Conservation (phyloP, 2,888 invertebrate genomes). For the Eudemis profundana region DNA sequence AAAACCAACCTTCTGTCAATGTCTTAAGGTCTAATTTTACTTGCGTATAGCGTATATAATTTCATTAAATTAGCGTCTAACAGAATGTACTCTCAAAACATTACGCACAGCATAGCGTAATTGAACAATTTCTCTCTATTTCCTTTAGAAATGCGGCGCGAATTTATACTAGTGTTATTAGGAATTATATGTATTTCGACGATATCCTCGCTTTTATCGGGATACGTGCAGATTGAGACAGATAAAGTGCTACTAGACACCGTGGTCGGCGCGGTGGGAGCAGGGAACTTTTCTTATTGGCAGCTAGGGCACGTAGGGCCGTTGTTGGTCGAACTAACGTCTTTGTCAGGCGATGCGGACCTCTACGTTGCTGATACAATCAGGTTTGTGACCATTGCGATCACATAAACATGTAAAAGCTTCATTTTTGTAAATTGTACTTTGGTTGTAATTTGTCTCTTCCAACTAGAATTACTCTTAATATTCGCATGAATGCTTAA, state of each 20-base stretch:
- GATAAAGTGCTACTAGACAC: conserved; percentile 73
- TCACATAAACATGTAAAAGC: not conserved
- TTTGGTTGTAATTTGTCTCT: not conserved
- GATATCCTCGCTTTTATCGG: conserved; percentile 66
- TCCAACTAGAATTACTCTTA: too few relatives aligned
- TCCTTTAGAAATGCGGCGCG: conserved; percentile 65
- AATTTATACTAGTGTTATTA: conserved; percentile 71
- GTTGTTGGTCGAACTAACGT: conserved; percentile 69
- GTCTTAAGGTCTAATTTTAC: not conserved
- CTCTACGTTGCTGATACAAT: conserved; percentile 73
- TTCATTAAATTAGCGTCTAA: not conserved
- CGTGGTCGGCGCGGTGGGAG: conserved; percentile 68
- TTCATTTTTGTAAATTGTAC: not conserved
- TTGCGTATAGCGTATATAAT: not conserved
- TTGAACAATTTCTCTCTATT: conserved; percentile 23
- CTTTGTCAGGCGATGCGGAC: conserved; percentile 75
- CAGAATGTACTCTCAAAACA: not conserved
- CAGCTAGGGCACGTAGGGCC: conserved; percentile 73
- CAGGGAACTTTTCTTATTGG: conserved; percentile 80
- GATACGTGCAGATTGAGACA: conserved; percentile 61
- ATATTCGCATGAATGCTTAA: too few relatives aligned
- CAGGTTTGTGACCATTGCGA: conserved; percentile 59
- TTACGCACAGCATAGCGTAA: not conserved
- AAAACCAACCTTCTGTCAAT: not conserved
- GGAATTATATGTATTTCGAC: conserved; percentile 73